Conservation (phyloP, 2,888 invertebrate genomes). For the Axea sp. region DNA sequence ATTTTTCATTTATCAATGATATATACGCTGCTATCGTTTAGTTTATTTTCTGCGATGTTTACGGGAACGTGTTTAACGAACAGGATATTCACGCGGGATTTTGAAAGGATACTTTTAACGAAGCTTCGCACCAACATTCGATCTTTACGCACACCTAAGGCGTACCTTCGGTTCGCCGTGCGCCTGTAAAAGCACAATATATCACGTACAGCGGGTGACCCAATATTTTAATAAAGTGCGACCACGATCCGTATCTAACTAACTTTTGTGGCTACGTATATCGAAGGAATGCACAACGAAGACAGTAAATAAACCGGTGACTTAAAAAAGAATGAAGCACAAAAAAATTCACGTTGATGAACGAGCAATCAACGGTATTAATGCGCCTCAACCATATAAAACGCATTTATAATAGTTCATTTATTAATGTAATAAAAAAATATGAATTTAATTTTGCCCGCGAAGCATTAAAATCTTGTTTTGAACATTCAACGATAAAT, state of each 20-base stretch:
- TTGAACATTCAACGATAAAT: neutral
- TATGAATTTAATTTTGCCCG: constrained; percentile 31
- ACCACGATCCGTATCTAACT: constrained; percentile 74
- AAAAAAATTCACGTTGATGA: constrained; percentile 70
- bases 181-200: constrained; percentile 61
- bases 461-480: constrained; percentile 5
- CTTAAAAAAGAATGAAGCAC: constrained; percentile 40
- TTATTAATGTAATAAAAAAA: constrained; percentile 64
- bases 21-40: too few relatives aligned
- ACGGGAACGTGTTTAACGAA: constrained; percentile 74
- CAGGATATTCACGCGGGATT: constrained; percentile 71
- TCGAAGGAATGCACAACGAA: constrained; percentile 48
- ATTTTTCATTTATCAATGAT: too few relatives aligned
- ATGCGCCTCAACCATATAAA: constrained; percentile 74
- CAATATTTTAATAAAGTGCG: constrained; percentile 77
- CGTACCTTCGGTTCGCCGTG: constrained; percentile 31
- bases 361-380: constrained; percentile 78
- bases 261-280: constrained; percentile 64
- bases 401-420: constrained; percentile 74
- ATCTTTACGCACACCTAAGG: constrained; percentile 39
- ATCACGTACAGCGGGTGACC: constrained; percentile 70
- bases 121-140: constrained; percentile 62
- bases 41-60: constrained; percentile 73
- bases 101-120: constrained; percentile 74
- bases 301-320: constrained; percentile 36